A percentile compares a stretch with the other conserved stretches of the same genome.
phyloP scores from a whole-genome alignment of 2,888 invertebrate species.

The Agrotis exclamationis region DNA sequence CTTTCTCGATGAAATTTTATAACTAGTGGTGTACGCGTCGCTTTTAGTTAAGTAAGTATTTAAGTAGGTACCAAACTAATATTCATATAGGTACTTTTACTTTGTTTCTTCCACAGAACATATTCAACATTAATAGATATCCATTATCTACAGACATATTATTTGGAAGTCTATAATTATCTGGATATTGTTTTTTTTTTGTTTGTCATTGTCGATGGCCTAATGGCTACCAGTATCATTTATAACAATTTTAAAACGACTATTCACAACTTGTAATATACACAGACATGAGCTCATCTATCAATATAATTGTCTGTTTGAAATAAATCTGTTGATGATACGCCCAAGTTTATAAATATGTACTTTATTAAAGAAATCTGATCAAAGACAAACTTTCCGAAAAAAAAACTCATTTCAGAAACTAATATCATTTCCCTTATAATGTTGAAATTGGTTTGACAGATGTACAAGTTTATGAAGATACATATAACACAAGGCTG shows the following conservation, averaged over 20 bases:
- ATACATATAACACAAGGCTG: conserved; percentile 35
- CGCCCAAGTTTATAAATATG: conserved; percentile 18
- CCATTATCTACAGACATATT: conserved; percentile 2
- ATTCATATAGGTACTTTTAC: neutral
- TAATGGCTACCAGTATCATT: conserved; percentile 12
- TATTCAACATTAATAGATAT: neutral
- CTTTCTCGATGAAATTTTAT: conserved; percentile 25
- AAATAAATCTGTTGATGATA: conserved; percentile 21
- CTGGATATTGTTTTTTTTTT: neutral
- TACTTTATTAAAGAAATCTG: conserved; percentile 6
- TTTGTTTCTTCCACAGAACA: conserved; percentile 1
- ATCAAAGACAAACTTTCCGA: conserved; percentile 30
- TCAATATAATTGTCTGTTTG: conserved; percentile 1
- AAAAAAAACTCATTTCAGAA: conserved; percentile 36
- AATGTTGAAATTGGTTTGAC: conserved; percentile 37
- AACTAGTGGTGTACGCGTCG: neutral
- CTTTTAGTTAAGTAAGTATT: neutral
- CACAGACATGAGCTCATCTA: conserved; percentile 14
- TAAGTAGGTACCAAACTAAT: neutral
- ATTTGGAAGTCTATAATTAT: conserved; percentile 4
- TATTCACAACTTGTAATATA: conserved; percentile 1
- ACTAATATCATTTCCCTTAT: conserved; percentile 36
- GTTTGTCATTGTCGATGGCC: conserved; percentile 11
- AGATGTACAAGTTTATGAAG: conserved; percentile 15
- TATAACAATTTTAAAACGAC: conserved; percentile 22